Evolutionary conservation across 37 sponge, comb jelly and placozoan genomes (phyloP).

Genomic region (Bolinopsis microptera): DNA sequence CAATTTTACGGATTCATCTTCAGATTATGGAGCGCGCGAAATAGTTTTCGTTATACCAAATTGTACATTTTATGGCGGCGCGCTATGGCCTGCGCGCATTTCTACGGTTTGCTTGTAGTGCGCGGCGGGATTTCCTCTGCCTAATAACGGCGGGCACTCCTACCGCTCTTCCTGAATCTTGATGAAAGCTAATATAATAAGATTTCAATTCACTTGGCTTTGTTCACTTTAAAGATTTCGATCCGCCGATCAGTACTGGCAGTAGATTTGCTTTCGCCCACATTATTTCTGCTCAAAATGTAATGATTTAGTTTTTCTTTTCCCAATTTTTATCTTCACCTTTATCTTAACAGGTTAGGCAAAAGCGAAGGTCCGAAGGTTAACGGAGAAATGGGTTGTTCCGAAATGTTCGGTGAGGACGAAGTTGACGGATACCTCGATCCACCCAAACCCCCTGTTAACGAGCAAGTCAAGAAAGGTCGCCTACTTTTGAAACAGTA

Average conservation of each 20-base stretch:
- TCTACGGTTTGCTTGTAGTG: background rate
- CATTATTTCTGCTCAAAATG: too few species aligned
- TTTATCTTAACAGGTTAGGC: slow-evolving; percentile 48
- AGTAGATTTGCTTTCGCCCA: too few species aligned
- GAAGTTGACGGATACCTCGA: slow-evolving; percentile 24
- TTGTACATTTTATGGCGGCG: slow-evolving; percentile 13
- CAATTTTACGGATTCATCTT: too few species aligned
- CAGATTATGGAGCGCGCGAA: slow-evolving; percentile 54
- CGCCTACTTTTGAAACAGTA: slow-evolving; percentile 42
- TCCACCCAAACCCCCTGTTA: slow-evolving; percentile 49
- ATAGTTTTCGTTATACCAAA: background rate
- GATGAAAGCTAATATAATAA: too few species aligned
- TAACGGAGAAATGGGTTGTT: slow-evolving; percentile 31
- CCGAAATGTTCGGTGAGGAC: background rate
- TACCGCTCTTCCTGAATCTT: too few species aligned
- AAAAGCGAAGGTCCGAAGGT: background rate
- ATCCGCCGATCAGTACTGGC: too few species aligned
- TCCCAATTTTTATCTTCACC: background rate
- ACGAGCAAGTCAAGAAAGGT: slow-evolving; percentile 53
- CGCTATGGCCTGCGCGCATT: background rate
- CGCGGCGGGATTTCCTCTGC: too few species aligned
- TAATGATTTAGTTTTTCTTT: too few species aligned
- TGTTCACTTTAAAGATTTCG: too few species aligned
- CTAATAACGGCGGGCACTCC: too few species aligned
- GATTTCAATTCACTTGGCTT: too few species aligned